phyloP scores from a whole-genome alignment of 2,797 vertebrate species.

The Platyrinchus mystaceus region DNA sequence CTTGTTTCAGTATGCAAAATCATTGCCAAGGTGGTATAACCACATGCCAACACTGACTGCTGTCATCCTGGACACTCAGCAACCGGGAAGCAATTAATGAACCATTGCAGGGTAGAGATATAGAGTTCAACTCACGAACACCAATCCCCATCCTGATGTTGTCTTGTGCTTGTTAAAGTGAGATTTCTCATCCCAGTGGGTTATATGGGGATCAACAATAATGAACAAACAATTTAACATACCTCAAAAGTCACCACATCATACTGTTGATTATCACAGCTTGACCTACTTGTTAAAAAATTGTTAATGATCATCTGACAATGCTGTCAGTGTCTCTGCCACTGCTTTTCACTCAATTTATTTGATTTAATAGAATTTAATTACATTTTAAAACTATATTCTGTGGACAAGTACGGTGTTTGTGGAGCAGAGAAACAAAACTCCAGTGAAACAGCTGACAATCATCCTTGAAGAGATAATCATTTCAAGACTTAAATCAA shows the following conservation, averaged over 20 bases:
- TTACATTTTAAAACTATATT: background rate
- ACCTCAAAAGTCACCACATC: background rate
- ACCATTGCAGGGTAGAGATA: background rate
- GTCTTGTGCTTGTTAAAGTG: background rate
- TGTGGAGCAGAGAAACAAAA: background rate
- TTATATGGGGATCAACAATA: background rate
- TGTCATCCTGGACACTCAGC: background rate
- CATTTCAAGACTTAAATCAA: background rate
- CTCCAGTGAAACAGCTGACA: background rate
- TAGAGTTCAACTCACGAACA: background rate
- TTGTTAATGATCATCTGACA: background rate
- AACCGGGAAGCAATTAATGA: background rate
- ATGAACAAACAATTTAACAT: background rate
- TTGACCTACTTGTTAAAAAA: background rate
- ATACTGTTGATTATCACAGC: background rate
- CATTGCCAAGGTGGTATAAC: background rate
- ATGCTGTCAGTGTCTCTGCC: background rate
- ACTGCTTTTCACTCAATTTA: background rate
- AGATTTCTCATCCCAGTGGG: background rate
- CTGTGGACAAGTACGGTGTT: fast-evolving
- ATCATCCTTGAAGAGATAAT: background rate
- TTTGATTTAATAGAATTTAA: background rate
- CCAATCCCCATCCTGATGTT: background rate
- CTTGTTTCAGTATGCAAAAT: background rate
- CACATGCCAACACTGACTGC: background rate